phyloP scores from a whole-genome alignment of 2,113 vertebrate species.

The Tetraodon nigroviridis region DNA sequence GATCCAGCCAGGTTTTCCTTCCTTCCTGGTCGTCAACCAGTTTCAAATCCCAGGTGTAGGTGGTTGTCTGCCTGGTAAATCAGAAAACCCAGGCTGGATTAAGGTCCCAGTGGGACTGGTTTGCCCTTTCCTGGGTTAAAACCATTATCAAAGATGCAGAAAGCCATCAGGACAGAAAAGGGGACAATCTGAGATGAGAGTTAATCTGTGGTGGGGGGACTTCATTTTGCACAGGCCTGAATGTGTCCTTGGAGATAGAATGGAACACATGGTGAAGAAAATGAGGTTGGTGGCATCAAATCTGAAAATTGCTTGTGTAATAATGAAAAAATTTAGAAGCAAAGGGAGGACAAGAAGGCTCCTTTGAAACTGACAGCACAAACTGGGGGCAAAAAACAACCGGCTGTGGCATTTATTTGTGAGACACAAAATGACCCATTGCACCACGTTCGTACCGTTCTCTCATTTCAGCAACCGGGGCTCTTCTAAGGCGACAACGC shows the following conservation, averaged over 20 bases:
- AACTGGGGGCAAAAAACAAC: conserved; percentile 25
- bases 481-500: conserved; percentile 24
- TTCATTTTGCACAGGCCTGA: conserved; percentile 35
- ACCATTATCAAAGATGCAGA: conserved; percentile 19
- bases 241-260: conserved; percentile 25
- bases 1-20: too few relatives aligned
- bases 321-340: conserved; percentile 26
- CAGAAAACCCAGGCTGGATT: too few relatives aligned
- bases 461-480: not conserved
- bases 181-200: conserved; percentile 24
- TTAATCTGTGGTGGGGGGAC: conserved; percentile 20
- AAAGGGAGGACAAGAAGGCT: conserved; percentile 7
- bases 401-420: conserved; percentile 27
- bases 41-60: too few relatives aligned
- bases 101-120: too few relatives aligned
- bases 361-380: conserved; percentile 20
- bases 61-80: too few relatives aligned
- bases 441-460: conserved; percentile 26
- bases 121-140: not conserved
- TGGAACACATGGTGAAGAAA: conserved; percentile 14
- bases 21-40: too few relatives aligned
- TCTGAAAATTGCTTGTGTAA: conserved; percentile 17
- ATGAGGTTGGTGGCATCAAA: conserved; percentile 38
- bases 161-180: conserved; percentile 34
- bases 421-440: conserved; percentile 29